Conservation (phyloP, 64 coral and sea anemone genomes). For the Pachyseris speciosa region DNA sequence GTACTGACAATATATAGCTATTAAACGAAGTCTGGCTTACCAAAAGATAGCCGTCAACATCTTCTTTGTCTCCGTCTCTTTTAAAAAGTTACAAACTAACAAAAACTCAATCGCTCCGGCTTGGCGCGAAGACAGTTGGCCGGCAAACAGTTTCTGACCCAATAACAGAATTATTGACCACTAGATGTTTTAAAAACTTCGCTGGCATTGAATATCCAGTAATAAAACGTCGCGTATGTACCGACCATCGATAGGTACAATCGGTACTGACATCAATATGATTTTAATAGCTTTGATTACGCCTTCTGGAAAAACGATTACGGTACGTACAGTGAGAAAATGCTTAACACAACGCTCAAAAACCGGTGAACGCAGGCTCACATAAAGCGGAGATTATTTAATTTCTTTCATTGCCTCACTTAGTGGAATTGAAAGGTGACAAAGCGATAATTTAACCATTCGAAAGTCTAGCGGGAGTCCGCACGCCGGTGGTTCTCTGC, state of each 20-base stretch:
- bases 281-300: slow-evolving; percentile 16
- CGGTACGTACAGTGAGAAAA: neutral
- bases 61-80: too few species aligned
- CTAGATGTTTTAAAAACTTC: too few species aligned
- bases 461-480: neutral
- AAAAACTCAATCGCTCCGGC: too few species aligned
- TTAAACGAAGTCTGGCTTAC: too few species aligned
- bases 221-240: neutral
- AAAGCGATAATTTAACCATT: slow-evolving; percentile 42
- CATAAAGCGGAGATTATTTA: neutral
- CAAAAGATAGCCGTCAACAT: too few species aligned
- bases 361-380: neutral
- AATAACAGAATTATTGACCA: too few species aligned
- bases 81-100: too few species aligned
- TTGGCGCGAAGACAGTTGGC: too few species aligned
- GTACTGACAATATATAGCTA: too few species aligned
- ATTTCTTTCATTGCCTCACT: slow-evolving; percentile 23
- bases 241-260: neutral
- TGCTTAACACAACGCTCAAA: neutral
- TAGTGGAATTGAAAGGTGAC: neutral
- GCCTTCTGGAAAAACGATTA: slow-evolving; percentile 21
- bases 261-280: slow-evolving; percentile 1
- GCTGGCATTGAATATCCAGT: neutral
- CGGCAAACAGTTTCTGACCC: too few species aligned
- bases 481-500: neutral